phyloP scores from a whole-genome alignment of 2,888 invertebrate species.

The Cordylochernes scorpioides region DNA sequence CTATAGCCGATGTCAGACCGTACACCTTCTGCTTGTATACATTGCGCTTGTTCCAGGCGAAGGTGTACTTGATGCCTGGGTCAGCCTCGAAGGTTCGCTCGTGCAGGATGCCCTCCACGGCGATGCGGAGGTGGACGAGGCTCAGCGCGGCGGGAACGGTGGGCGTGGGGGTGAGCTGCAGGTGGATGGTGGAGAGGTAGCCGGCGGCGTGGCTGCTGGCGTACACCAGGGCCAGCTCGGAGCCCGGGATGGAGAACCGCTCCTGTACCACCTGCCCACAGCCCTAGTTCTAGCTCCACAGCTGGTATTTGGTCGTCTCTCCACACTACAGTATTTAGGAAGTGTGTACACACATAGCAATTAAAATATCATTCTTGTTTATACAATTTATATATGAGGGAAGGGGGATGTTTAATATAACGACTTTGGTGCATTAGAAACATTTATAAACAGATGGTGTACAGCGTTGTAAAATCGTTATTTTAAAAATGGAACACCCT shows the following conservation, averaged over 20 bases:
- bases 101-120: slow-evolving; percentile 77
- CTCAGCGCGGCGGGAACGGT: slow-evolving; percentile 48
- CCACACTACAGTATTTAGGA: too few relatives aligned
- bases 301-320: too few relatives aligned
- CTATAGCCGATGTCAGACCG: slow-evolving; percentile 74
- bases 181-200: slow-evolving; percentile 71
- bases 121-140: slow-evolving; percentile 68
- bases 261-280: slow-evolving; percentile 57
- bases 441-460: too few relatives aligned
- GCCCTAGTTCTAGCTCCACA: too few relatives aligned
- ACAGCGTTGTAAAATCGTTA: too few relatives aligned
- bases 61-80: slow-evolving; percentile 82
- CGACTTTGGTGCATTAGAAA: too few relatives aligned
- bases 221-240: slow-evolving; percentile 74
- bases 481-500: too few relatives aligned
- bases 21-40: slow-evolving; percentile 87
- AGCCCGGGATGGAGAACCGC: slow-evolving; percentile 72
- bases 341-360: too few relatives aligned
- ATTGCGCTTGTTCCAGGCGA: slow-evolving; percentile 86
- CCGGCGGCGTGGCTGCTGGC: slow-evolving; percentile 82
- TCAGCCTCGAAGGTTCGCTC: slow-evolving; percentile 84
- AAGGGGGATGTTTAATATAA: too few relatives aligned
- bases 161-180: slow-evolving; percentile 55
- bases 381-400: too few relatives aligned
- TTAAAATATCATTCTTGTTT: too few relatives aligned